These are phyloP conservation scores for Uloborus plumipes DNA, from an alignment of 2,888 invertebrate genomes.

Conservation along the genomic window DNA sequence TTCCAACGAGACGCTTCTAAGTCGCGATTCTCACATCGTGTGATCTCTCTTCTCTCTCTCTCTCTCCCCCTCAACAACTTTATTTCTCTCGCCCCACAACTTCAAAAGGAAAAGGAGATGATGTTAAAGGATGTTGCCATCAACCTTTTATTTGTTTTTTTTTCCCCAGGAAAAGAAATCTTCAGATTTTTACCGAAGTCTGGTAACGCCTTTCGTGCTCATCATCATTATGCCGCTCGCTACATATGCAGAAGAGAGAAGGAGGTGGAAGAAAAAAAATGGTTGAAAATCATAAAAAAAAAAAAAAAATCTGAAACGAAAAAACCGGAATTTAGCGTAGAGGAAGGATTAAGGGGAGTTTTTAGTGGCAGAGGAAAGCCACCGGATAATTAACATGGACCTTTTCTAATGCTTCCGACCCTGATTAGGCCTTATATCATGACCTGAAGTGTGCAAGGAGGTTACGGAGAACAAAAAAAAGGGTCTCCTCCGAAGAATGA, in stretches of 20 bases:
- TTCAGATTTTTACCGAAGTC: background rate
- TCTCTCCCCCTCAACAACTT: conserved; percentile 1
- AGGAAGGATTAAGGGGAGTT: conserved; percentile 14
- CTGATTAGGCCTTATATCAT: conserved; percentile 49
- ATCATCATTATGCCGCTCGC: conserved; percentile 44
- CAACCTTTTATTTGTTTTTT: background rate
- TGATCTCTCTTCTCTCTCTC: conserved; percentile 2
- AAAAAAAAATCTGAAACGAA: background rate
- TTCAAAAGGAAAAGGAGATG: background rate
- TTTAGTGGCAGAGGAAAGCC: conserved; percentile 28
- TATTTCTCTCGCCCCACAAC: conserved; percentile 1
- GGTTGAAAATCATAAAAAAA: conserved; percentile 1
- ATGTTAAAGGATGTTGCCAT: conserved; percentile 12
- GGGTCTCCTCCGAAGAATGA: background rate
- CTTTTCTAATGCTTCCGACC: conserved; percentile 40
- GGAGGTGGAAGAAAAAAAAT: background rate
- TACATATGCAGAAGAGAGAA: background rate
- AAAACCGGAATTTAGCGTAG: no score
- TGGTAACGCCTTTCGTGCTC: conserved; percentile 37
- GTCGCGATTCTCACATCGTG: background rate
- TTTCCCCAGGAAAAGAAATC: background rate
- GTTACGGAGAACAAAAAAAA: conserved; percentile 8
- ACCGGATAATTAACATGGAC: conserved; percentile 46
- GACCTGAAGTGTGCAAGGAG: conserved; percentile 3
- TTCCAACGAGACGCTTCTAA: background rate